Evolutionary conservation across 2,797 vertebrate species (phyloP), one percentile per base, ranked within the genome.

Genomic region (Myotis planiceps): DNA sequence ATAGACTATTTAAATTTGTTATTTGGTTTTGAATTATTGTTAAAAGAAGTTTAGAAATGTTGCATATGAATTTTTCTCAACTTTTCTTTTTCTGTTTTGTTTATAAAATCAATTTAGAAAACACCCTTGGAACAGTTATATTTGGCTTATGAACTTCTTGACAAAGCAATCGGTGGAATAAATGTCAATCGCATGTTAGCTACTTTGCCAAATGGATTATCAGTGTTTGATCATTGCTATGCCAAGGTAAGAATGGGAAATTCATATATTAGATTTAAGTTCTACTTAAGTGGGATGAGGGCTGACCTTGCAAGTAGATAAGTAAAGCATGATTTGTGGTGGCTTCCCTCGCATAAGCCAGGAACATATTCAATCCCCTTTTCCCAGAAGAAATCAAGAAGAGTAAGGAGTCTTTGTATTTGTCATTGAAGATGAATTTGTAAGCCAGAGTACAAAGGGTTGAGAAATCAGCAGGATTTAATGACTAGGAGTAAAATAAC

Each of bases 241-340:
- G 97, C 97, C 95, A 99, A 99, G 99, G 99, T 99, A 98, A 96
- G 96, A 65, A 42, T 29, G 76, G 78, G n/a, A 87, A 94, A 94
- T 53, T 93, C 12, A 66, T 94, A n/a, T 3, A 8, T 63, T 72
- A 12, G 21, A 32, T 32, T 29, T n/a, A 92, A 72, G 37, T 69
- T 68, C 88, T 27, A 32, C 15, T 82, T 95, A 69, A 32, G 6
- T 63, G 42, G 75, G n/a, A 74, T 23, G 45, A 82, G 29, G 25
- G 14, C 58, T 85, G 45, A 15, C 15, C 14, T 96, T 76, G 23
- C 19, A 92, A 39, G 18, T 39, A 65, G 45, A 19, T 16, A 58
- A 85, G 9, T n/a, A 55, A 63, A 71, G 10, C 9, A 32, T 78
- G 81, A 3, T 60, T 80, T 69, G 32, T 78, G 47, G 37, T 49